phyloP scores from a whole-genome alignment of 2,888 invertebrate genomes.

The Plebejus melissa region DNA sequence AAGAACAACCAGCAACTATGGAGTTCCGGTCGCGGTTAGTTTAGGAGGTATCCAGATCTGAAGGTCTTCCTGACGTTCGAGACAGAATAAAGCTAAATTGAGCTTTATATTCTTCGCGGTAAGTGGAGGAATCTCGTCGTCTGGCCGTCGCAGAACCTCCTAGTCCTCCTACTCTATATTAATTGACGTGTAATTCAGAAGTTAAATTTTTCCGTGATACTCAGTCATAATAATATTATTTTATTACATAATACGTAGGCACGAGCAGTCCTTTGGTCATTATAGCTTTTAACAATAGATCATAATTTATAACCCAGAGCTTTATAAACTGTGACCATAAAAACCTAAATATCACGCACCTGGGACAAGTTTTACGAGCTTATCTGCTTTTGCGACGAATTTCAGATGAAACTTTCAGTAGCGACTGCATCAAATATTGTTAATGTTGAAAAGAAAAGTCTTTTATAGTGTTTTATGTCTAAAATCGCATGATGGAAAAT shows the following conservation, averaged over 20 bases:
- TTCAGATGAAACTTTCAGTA: not conserved
- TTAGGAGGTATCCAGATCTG: no score
- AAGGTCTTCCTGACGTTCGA: no score
- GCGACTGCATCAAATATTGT: not conserved
- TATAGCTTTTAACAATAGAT: not conserved
- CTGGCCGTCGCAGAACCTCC: no score
- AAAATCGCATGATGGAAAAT: no score
- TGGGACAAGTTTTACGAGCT: constrained; percentile 6
- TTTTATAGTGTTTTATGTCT: not conserved
- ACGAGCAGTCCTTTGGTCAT: not conserved
- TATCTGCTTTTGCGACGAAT: not conserved
- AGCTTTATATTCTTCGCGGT: no score
- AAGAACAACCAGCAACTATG: no score
- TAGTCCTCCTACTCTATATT: no score
- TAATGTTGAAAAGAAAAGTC: not conserved
- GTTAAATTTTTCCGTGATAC: no score
- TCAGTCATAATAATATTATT: not conserved
- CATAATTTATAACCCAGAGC: not conserved
- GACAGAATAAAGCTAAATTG: no score
- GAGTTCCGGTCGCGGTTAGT: no score
- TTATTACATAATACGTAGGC: not conserved
- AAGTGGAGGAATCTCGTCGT: no score
- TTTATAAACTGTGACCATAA: not conserved
- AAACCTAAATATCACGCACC: not conserved
- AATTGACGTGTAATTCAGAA: no score